These are phyloP conservation scores for Hybos culiciformis DNA, from an alignment of 2,888 invertebrate genomes.

Conservation along the genomic window DNA sequence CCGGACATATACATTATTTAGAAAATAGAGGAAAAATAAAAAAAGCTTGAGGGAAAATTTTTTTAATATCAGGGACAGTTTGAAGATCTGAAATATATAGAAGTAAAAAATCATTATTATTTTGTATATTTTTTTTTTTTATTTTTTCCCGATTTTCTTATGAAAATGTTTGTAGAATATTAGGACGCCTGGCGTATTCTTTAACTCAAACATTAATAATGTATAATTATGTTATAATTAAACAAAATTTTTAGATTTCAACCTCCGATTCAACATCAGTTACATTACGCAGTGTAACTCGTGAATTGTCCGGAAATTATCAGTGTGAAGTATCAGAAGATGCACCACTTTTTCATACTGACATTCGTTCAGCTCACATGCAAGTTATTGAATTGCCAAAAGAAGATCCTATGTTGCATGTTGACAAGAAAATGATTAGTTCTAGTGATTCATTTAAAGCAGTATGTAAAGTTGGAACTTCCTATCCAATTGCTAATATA, in stretches of 20 bases:
- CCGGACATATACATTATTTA: too few relatives aligned
- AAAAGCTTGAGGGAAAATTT: too few relatives aligned
- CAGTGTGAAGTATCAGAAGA: constrained; percentile 46
- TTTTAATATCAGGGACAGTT: too few relatives aligned
- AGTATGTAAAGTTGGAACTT: constrained; percentile 42
- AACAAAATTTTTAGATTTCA: constrained; percentile 30
- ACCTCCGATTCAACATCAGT: constrained; percentile 41
- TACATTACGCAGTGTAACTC: constrained; percentile 39
- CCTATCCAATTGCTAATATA: constrained; percentile 41
- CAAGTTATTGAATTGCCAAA: constrained; percentile 43
- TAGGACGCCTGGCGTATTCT: too few relatives aligned
- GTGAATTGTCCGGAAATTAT: constrained; percentile 41
- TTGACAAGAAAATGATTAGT: constrained; percentile 39
- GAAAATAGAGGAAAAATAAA: too few relatives aligned
- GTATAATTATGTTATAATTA: not conserved
- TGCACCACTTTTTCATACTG: constrained; percentile 43
- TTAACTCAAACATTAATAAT: too few relatives aligned
- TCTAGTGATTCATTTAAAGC: constrained; percentile 39
- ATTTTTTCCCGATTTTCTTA: too few relatives aligned
- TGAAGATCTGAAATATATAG: too few relatives aligned
- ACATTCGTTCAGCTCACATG: constrained; percentile 40
- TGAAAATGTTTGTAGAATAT: too few relatives aligned
- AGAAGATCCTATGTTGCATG: constrained; percentile 39
- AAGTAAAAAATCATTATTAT: too few relatives aligned
- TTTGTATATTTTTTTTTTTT: too few relatives aligned